Evolutionary conservation across 2,113 vertebrate species (phyloP).

Genomic region (Grammomys dolichurus): DNA sequence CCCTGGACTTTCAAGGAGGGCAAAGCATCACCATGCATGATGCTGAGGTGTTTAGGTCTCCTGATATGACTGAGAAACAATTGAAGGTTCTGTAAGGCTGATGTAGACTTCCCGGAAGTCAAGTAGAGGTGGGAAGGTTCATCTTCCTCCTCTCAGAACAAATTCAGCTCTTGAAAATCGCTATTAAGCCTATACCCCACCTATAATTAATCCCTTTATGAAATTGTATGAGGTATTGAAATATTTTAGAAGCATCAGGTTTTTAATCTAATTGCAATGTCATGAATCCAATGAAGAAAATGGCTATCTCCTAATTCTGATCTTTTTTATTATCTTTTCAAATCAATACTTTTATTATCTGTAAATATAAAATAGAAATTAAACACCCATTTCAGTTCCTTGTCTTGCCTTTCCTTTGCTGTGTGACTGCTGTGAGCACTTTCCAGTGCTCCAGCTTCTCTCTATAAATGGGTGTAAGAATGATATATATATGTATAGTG

Average conservation of each 20-base stretch:
- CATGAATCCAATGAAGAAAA: slow-evolving; percentile 40
- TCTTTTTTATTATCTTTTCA: slow-evolving; percentile 3
- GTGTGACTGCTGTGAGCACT: not conserved
- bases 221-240: slow-evolving; percentile 12
- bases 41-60: not conserved
- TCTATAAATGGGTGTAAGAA: not conserved
- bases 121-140: not conserved
- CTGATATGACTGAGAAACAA: not conserved
- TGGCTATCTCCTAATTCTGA: not conserved
- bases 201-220: not conserved
- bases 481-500: not conserved
- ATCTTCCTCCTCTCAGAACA: not conserved
- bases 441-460: not conserved
- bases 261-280: slow-evolving; percentile 34
- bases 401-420: slow-evolving; percentile 7
- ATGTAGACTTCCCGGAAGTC: not conserved
- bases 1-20: not conserved
- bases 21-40: not conserved
- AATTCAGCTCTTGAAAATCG: not conserved
- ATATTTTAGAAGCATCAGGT: not conserved
- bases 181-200: not conserved
- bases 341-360: slow-evolving; percentile 31
- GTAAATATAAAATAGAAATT: slow-evolving; percentile 6
- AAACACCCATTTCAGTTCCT: not conserved
- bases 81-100: not conserved